Evolutionary conservation across 2,113 vertebrate genomes (phyloP).

Genomic region (Rhadina sibilatrix): DNA sequence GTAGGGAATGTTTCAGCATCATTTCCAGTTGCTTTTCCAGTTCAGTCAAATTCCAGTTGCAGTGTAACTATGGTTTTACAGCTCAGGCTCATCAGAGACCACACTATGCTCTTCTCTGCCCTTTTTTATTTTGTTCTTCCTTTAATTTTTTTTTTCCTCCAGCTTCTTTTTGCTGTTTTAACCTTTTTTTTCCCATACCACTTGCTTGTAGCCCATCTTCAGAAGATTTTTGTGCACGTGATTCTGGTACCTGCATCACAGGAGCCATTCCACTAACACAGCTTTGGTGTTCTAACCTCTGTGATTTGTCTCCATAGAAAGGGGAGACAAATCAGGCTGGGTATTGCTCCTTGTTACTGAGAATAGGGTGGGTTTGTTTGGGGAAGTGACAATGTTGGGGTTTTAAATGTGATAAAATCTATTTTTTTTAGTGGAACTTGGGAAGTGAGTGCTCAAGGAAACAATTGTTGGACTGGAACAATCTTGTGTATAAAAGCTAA

Average conservation of each 20-base stretch:
- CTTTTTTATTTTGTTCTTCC: background rate
- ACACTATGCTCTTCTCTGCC: background rate
- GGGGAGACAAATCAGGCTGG: background rate
- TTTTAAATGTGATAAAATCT: conserved; percentile 5
- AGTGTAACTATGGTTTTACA: background rate
- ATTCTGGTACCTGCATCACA: background rate
- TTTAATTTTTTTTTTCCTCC: background rate
- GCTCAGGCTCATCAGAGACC: background rate
- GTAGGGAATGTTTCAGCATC: background rate
- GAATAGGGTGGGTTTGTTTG: background rate
- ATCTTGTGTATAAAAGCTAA: background rate
- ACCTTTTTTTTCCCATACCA: background rate
- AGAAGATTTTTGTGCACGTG: background rate
- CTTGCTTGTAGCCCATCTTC: background rate
- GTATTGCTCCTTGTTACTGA: background rate
- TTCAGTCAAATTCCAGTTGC: background rate
- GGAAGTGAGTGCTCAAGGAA: background rate
- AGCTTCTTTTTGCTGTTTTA: background rate
- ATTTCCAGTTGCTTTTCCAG: too few relatives aligned
- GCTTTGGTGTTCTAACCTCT: background rate
- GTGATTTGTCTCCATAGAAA: background rate
- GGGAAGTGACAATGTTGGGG: background rate
- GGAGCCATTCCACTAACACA: background rate
- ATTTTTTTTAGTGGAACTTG: background rate
- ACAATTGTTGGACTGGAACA: background rate